Percentiles rank a stretch among this genome's conserved stretches.
Conservation (phyloP, 2,888 invertebrate genomes). For the Lysandra coridon region DNA sequence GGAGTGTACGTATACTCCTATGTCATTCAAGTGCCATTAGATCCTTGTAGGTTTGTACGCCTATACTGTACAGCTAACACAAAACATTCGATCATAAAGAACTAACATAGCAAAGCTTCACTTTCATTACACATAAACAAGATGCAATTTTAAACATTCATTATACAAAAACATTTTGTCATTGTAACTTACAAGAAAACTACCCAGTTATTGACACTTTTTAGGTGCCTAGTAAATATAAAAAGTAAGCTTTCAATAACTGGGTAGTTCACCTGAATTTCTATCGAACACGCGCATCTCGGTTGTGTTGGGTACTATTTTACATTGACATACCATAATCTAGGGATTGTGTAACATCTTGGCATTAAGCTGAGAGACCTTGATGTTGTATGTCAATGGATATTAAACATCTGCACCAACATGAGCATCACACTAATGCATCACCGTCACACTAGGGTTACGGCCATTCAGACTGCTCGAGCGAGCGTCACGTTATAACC, state of each 20-base stretch:
- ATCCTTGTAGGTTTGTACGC: background rate
- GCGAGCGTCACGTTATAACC: constrained; percentile 72
- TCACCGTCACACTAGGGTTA: constrained; percentile 68
- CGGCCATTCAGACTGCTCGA: constrained; percentile 73
- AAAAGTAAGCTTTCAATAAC: background rate
- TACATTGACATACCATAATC: background rate
- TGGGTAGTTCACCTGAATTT: background rate
- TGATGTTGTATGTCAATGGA: background rate
- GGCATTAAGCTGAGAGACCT: background rate
- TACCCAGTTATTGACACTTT: background rate
- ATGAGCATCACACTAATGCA: constrained; percentile 56
- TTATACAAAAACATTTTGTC: background rate
- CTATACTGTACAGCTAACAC: background rate
- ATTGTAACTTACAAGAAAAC: background rate
- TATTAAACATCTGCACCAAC: background rate
- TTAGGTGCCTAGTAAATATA: background rate
- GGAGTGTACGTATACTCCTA: background rate
- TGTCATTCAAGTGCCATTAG: background rate
- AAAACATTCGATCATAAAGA: background rate
- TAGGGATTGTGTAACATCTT: background rate
- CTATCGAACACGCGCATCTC: background rate
- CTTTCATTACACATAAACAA: background rate
- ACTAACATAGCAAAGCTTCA: background rate
- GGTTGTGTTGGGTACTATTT: background rate
- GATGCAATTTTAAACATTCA: background rate